These are phyloP conservation scores for Actinostola sp. DNA, from an alignment of 92 coral and sea anemone genomes.

Conservation along the genomic window DNA sequence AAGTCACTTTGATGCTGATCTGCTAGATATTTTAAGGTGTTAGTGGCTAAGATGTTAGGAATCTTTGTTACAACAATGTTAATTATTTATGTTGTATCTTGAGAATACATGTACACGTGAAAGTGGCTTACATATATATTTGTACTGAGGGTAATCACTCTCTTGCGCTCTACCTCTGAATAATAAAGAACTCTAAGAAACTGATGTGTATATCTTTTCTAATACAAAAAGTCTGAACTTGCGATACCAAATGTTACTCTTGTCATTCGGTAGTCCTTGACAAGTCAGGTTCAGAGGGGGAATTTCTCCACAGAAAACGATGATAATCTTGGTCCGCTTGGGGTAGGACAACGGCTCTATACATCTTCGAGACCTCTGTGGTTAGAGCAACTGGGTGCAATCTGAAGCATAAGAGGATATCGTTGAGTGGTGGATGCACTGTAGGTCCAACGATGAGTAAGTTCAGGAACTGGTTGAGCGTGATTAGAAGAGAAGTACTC, in stretches of 20 bases:
- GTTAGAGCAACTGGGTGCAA: slow-evolving; percentile 42
- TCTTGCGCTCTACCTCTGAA: no score
- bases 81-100: no score
- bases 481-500: slow-evolving; percentile 42
- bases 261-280: slow-evolving; percentile 56
- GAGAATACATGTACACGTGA: no score
- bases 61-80: no score
- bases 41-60: slow-evolving; percentile 46
- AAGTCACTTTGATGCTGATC: slow-evolving; percentile 23
- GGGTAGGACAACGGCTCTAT: slow-evolving; percentile 37
- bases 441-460: slow-evolving; percentile 42
- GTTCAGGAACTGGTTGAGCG: slow-evolving; percentile 52
- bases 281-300: slow-evolving; percentile 33
- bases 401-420: slow-evolving; percentile 48
- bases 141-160: no score
- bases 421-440: slow-evolving; percentile 39
- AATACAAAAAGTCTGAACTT: slow-evolving; percentile 45
- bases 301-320: slow-evolving; percentile 53
- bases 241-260: slow-evolving; percentile 62
- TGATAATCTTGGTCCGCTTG: slow-evolving; percentile 42
- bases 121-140: no score
- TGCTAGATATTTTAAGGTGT: slow-evolving; percentile 27
- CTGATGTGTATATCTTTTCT: no score
- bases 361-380: slow-evolving; percentile 64
- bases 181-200: no score